Evolutionary conservation across 53 echinoderm and acorn worm genomes (phyloP).

Genomic region (Holothuria leucospilota): DNA sequence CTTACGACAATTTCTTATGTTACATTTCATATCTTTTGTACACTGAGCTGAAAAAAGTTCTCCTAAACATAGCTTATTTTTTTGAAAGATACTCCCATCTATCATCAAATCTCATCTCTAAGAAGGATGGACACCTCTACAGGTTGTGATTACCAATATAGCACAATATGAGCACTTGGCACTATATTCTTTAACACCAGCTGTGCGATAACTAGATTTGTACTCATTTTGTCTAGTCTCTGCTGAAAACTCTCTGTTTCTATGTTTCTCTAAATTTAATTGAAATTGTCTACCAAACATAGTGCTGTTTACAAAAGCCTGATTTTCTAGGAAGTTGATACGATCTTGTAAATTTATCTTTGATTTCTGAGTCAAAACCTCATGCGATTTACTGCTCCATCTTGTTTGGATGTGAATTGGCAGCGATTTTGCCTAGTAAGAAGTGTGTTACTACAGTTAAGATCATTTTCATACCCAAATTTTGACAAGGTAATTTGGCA

Average conservation of each 20-base stretch:
- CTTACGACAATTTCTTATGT: slow-evolving; percentile 7
- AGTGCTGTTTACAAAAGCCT: slow-evolving; percentile 31
- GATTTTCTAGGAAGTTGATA: slow-evolving; percentile 11
- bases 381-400: slow-evolving; percentile 18
- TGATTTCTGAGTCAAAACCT: neutral
- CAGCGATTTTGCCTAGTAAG: slow-evolving; percentile 11
- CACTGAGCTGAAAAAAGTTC: slow-evolving; percentile 25
- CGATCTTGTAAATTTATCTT: neutral
- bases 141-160: too few species aligned
- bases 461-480: slow-evolving; percentile 31
- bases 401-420: slow-evolving; percentile 24
- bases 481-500: slow-evolving; percentile 24
- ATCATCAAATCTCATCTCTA: neutral
- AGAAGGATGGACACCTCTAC: neutral
- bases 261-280: slow-evolving; percentile 20
- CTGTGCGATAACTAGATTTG: neutral
- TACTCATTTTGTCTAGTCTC: neutral
- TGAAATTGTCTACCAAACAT: slow-evolving; percentile 41
- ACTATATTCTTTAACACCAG: neutral
- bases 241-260: neutral
- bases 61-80: slow-evolving; percentile 21
- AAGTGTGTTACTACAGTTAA: slow-evolving; percentile 9
- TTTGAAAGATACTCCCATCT: slow-evolving; percentile 25
- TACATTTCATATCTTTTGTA: slow-evolving; percentile 21
- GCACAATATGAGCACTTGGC: too few species aligned